Evolutionary conservation across 2,888 invertebrate genomes (phyloP), one percentile per base, ranked within the genome.

Genomic region (Acleris emargana): DNA sequence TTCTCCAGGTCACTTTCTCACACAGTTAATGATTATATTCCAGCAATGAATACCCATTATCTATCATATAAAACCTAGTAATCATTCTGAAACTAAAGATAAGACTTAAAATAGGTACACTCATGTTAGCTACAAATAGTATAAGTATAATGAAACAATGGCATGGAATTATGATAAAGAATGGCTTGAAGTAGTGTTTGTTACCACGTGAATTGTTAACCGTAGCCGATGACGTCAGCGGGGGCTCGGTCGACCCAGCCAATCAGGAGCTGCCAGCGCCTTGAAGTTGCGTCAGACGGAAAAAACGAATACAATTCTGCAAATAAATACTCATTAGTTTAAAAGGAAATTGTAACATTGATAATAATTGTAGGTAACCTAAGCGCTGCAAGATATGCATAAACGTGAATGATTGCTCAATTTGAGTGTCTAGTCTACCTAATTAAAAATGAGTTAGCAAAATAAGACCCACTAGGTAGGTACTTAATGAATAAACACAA

Each of bases 231-330:
- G 87, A 84, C 86, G 87, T 79, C 69, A 71, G 62, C 73, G 86
- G 86, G 87, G 80, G 89, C 89, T 89, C 83, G 89, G 82, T 88
- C 64, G 55, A 49, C 57, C 54, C 72, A 64, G 67, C 83, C 83
- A 83, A 83, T 83, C 78, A 71, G 67, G 64, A 63, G 54, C 62
- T 70, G 80, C 76, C 80, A 78, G 45, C 76, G 57, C 63, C 52
- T 60, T 58, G 25, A 53, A 17, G 62, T 58, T 72, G 76, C 79
- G 79, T 81, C 77, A 79, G 67, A 67, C 54, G 64, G 50, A 57
- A 60, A 53, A 67, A 66, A 18, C 38, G 45, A 22, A 38, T 42
- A 52, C 43, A 45, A 50, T 64, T 55, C 52, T 58, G 38, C 58
- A 64, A 62, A 60, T 50, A 59, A 64, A 54, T 45, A 52, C 28